A percentile compares a stretch with the other conserved stretches of the same genome.
These are phyloP conservation scores for Myodes glareolus DNA, from an alignment of 2,113 vertebrate species.

Conservation along the genomic window DNA sequence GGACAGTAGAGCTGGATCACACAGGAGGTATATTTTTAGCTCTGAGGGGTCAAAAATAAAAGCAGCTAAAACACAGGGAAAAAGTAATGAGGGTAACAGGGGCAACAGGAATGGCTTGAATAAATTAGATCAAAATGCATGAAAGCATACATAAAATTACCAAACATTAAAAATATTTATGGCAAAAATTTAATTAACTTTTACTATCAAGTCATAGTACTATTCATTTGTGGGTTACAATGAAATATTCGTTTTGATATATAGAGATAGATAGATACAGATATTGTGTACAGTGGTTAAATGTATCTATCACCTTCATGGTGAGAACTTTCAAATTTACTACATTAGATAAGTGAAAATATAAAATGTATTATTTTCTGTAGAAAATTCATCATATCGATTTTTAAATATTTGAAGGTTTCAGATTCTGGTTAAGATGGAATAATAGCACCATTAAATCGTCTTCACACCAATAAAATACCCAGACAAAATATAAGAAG, in stretches of 20 bases:
- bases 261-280: too few relatives aligned
- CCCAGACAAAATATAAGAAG: neutral
- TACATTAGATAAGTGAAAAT: neutral
- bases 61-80: neutral
- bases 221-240: neutral
- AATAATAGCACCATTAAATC: neutral
- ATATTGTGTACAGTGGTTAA: too few relatives aligned
- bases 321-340: neutral
- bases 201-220: neutral
- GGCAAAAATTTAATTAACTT: neutral
- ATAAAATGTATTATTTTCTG: neutral
- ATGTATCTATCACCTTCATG: neutral
- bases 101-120: too few relatives aligned
- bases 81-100: neutral
- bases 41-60: neutral
- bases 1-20: neutral
- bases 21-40: neutral
- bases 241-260: neutral
- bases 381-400: neutral
- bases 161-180: neutral
- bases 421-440: neutral
- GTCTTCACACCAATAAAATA: neutral
- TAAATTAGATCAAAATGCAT: neutral
- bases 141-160: neutral
- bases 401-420: neutral